Conservation (phyloP, 2,113 vertebrate genomes). For the Scalopus aquaticus region DNA sequence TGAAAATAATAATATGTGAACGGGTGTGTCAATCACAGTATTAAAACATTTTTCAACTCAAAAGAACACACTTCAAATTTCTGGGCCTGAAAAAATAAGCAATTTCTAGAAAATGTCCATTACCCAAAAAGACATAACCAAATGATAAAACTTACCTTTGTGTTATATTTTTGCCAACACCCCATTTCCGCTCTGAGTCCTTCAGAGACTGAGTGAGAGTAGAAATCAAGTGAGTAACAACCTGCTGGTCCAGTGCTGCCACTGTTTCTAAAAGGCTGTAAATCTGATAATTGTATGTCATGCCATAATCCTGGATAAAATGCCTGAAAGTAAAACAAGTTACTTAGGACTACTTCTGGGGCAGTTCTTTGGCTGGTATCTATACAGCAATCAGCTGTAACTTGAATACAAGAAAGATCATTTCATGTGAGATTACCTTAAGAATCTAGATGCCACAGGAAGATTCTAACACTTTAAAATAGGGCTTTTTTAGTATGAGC, state of each 20-base stretch:
- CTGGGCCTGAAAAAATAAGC: background rate
- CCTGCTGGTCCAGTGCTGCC: slow-evolving; percentile 85
- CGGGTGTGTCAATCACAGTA: background rate
- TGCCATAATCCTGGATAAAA: slow-evolving; percentile 92
- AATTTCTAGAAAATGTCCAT: slow-evolving; percentile 45
- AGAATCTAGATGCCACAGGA: background rate
- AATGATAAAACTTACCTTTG: slow-evolving; percentile 88
- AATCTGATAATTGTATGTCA: slow-evolving; percentile 90
- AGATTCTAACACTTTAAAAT: slow-evolving; percentile 6
- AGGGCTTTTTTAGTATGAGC: background rate
- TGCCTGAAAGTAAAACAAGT: slow-evolving; percentile 85
- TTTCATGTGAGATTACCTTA: background rate
- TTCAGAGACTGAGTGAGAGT: slow-evolving; percentile 90
- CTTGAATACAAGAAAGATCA: background rate
- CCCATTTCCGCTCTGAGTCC: slow-evolving; percentile 92
- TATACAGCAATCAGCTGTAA: background rate
- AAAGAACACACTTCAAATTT: background rate
- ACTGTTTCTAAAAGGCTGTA: slow-evolving; percentile 91
- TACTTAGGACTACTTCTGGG: background rate
- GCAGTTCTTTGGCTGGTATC: background rate
- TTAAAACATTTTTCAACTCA: background rate
- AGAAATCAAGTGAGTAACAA: slow-evolving; percentile 90
- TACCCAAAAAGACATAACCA: background rate
- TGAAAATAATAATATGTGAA: background rate
- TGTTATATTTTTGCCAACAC: slow-evolving; percentile 91